These are phyloP conservation scores for Chrysomela aeneicollis DNA, from an alignment of 2,888 invertebrate species.

Conservation along the genomic window DNA sequence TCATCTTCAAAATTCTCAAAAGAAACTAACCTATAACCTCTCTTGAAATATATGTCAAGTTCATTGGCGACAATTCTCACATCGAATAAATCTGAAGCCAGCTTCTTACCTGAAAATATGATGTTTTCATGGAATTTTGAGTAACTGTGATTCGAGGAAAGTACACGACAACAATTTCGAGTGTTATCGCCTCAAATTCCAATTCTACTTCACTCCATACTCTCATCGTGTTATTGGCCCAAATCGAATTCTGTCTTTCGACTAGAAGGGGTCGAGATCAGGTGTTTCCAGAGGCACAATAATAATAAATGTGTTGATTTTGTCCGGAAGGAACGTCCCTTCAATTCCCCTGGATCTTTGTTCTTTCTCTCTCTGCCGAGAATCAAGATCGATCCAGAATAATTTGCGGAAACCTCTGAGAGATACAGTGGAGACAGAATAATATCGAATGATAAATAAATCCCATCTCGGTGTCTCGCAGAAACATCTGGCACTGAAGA, in stretches of 20 bases:
- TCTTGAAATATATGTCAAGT: no score
- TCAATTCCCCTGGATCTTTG: not conserved
- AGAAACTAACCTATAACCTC: no score
- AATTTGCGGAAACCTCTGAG: not conserved
- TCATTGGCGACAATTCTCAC: no score
- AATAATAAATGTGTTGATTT: slow-evolving; percentile 35
- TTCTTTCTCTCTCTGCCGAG: not conserved
- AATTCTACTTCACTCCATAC: not conserved
- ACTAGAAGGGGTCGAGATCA: slow-evolving; percentile 27
- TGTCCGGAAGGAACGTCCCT: slow-evolving; percentile 12
- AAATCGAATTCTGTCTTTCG: slow-evolving; percentile 23
- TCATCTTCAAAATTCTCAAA: no score
- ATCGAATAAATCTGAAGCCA: no score
- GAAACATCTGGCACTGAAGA: not conserved
- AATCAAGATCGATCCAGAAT: not conserved
- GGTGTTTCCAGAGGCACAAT: slow-evolving; percentile 28
- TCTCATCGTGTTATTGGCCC: not conserved
- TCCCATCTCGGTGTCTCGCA: not conserved
- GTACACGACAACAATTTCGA: no score
- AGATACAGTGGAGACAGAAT: not conserved
- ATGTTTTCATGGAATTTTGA: no score
- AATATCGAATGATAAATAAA: slow-evolving; percentile 7
- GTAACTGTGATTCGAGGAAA: no score
- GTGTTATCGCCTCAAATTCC: no score
- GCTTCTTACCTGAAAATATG: no score